Evolutionary conservation across 2,888 invertebrate species (phyloP).

Genomic region (Erpobdella octoculata): DNA sequence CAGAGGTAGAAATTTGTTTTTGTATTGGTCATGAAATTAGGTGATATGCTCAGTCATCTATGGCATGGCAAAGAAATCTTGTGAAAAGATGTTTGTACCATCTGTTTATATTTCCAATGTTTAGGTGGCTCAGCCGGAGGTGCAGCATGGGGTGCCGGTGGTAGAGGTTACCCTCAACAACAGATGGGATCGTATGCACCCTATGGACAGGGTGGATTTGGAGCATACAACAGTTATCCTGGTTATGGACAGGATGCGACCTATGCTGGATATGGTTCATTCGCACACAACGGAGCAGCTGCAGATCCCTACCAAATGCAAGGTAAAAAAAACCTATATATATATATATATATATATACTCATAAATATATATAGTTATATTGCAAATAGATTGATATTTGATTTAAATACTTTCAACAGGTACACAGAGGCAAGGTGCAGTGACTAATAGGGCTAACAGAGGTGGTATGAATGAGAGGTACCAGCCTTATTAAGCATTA

Average conservation of each 20-base stretch:
- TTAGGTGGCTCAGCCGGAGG: too few relatives aligned
- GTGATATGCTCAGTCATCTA: background rate
- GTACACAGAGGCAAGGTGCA: background rate
- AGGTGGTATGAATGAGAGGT: conserved; percentile 14
- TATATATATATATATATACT: too few relatives aligned
- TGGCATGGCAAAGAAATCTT: background rate
- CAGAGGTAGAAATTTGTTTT: conserved; percentile 5
- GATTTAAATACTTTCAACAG: background rate
- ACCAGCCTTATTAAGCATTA: conserved; percentile 4
- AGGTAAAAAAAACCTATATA: too few relatives aligned
- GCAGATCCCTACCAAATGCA: too few relatives aligned
- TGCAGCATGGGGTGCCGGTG: background rate
- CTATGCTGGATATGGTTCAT: background rate
- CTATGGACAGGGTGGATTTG: too few relatives aligned
- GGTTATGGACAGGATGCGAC: background rate
- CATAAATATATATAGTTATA: too few relatives aligned
- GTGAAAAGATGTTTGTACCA: background rate
- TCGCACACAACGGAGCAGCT: background rate
- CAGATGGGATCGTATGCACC: background rate
- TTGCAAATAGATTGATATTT: too few relatives aligned
- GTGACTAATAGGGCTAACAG: background rate
- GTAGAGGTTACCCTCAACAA: background rate
- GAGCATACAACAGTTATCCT: background rate
- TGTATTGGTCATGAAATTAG: too few relatives aligned
- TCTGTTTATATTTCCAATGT: too few relatives aligned